A percentile compares a stretch with the other conserved stretches of the same genome.
phyloP scores from a whole-genome alignment of 2,113 vertebrate species.

The Larimichthys polyactis region DNA sequence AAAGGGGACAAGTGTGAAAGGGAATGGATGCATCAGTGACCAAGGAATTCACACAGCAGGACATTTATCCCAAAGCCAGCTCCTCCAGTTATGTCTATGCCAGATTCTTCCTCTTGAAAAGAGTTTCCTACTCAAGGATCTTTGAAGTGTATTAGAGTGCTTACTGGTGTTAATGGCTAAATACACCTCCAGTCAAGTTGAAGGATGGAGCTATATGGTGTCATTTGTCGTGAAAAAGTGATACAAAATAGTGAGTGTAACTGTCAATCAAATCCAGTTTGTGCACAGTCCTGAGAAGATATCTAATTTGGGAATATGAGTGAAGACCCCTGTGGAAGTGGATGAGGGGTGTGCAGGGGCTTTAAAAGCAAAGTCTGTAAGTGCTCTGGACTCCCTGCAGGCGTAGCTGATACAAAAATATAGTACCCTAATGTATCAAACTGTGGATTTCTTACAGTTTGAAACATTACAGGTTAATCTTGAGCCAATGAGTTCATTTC shows the following conservation, averaged over 20 bases:
- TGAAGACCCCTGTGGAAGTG: not conserved
- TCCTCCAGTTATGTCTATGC: not conserved
- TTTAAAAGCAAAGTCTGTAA: not conserved
- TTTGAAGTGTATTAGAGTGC: too few species aligned
- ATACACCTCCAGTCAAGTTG: too few species aligned
- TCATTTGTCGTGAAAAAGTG: not conserved
- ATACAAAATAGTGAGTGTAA: not conserved
- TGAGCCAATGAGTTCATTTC: not conserved
- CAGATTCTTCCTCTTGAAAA: too few species aligned
- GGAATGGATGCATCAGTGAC: not conserved
- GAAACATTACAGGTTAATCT: not conserved
- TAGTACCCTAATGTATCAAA: not conserved
- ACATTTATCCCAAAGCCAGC: not conserved
- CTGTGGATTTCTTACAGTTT: not conserved
- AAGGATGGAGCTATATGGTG: too few species aligned
- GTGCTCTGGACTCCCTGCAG: not conserved
- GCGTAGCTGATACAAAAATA: not conserved
- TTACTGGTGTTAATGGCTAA: too few species aligned
- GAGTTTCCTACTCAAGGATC: too few species aligned
- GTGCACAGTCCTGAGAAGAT: not conserved
- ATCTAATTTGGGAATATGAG: not conserved
- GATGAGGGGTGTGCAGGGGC: not conserved
- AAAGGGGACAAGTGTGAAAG: too few species aligned
- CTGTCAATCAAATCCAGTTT: not conserved
- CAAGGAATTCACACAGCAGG: not conserved